Evolutionary conservation across 2,113 vertebrate species (phyloP), one percentile per base, ranked within the genome.

Genomic region (Heterochromis multidens): DNA sequence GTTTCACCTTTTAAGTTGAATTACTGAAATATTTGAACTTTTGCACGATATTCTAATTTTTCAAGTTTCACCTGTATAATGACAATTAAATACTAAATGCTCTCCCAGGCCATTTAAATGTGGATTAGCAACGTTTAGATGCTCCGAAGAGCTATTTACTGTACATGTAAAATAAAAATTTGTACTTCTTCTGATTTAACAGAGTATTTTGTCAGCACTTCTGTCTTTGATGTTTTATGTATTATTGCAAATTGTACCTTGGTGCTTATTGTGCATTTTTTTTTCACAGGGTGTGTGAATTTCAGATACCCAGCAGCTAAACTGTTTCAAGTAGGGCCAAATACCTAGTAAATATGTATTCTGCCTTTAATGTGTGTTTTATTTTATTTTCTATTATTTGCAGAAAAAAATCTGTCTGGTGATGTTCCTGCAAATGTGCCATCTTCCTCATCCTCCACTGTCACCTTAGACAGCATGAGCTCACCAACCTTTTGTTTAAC

Each of bases 301-400:
- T 70, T 70, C 17, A 27, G 23, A 43, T 70, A 3, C 2, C 2
- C 4, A 46, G 14, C 63, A 27, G 14, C 37, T 70, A 17, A 70
- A 19, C 37, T 6, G 43, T 70, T 46, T 37, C 0, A 65, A 40
- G 62, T 65, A 23, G n/a, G n/a, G n/a, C n/a, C n/a, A 37, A 10
- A 37, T n/a, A n/a, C n/a, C n/a, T 37, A 9, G 7, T 37, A 12
- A 40, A 11, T 77, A 8, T 17, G 40, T 43, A 43, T 43, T 43
- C 12, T 72, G 17, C 11, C 5, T 72, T 29, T 70, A 9, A 27
- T 46, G 14, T 10, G 14, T 0, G 0, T 70, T 46, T 46, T 70
- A 19, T 27, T 70, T 46, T 0, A 0, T 12, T 40, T 0, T 6
- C 25, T 27, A 7, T 29, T 12, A 52, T 7, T 21, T 72, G 29